Evolutionary conservation across 1,140 invertebrate species (phyloP).

Genomic region (Eriocheir sinensis): DNA sequence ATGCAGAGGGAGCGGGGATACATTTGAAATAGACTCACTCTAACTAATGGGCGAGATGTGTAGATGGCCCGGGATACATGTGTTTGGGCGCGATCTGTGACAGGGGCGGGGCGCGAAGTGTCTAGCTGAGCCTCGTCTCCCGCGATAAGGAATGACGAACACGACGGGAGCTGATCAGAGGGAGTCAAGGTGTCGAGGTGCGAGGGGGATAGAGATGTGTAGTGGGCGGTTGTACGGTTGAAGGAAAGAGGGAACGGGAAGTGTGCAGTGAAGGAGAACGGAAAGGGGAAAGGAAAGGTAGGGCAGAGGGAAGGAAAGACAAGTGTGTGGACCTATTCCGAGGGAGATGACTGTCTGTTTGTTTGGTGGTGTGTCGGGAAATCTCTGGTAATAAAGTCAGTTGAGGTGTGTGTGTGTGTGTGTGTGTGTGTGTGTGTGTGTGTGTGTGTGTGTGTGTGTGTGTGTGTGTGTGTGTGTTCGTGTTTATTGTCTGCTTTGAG

Average conservation of each 20-base stretch:
- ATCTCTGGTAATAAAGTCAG: not conserved
- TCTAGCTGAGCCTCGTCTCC: not conserved
- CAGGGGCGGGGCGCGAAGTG: not conserved
- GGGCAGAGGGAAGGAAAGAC: not conserved
- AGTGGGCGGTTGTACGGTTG: too few relatives aligned
- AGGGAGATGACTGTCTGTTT: not conserved
- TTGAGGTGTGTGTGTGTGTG: conserved; percentile 9
- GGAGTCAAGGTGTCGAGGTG: not conserved
- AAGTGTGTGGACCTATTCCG: too few relatives aligned
- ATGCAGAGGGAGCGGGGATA: not conserved
- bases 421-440: conserved; percentile 35
- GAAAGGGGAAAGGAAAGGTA: not conserved
- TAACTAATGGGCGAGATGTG: conserved; percentile 48
- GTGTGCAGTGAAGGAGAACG: not conserved
- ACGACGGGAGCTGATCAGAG: not conserved
- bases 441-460: conserved; percentile 28
- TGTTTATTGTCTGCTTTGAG: conserved; percentile 32
- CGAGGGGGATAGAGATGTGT: too few relatives aligned
- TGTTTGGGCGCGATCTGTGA: conserved; percentile 30
- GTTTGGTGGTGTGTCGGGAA: not conserved
- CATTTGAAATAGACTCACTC: conserved; percentile 52
- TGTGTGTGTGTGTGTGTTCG: conserved; percentile 45
- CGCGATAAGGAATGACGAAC: conserved; percentile 49
- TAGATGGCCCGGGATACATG: conserved; percentile 51
- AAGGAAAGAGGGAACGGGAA: too few relatives aligned